phyloP scores from a whole-genome alignment of 64 coral and sea anemone species.

The Pocillopora damicornis region DNA sequence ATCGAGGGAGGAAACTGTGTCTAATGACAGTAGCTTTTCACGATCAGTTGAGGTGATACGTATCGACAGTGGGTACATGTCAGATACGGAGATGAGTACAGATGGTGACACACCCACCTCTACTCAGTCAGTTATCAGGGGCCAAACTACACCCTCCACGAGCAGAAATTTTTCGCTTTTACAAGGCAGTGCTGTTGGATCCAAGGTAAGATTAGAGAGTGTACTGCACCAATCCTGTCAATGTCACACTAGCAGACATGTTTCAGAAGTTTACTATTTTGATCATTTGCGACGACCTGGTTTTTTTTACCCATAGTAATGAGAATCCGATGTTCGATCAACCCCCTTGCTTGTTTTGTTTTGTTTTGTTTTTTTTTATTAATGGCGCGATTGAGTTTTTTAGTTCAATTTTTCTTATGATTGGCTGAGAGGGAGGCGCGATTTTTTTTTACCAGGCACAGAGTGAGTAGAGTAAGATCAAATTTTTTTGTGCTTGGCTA shows the following conservation, averaged over 20 bases:
- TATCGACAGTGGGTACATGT: constrained; percentile 79
- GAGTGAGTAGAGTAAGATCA: too few species aligned
- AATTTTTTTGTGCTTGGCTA: too few species aligned
- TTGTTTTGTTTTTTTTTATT: too few species aligned
- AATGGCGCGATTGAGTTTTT: too few species aligned
- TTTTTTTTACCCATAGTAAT: too few species aligned
- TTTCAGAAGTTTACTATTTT: neutral
- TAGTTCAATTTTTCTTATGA: too few species aligned
- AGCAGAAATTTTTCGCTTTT: neutral
- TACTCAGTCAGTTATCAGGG: constrained; percentile 4
- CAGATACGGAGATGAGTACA: constrained; percentile 66
- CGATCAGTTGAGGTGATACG: constrained; percentile 6
- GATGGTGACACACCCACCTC: constrained; percentile 33
- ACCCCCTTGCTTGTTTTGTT: too few species aligned
- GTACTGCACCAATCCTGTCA: neutral
- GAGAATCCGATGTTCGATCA: too few species aligned
- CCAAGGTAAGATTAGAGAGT: constrained; percentile 38
- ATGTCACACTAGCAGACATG: neutral
- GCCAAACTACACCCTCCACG: neutral
- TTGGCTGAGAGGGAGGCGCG: too few species aligned
- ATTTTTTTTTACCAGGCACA: too few species aligned
- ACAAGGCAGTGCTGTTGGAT: constrained; percentile 35
- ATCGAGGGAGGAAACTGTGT: neutral
- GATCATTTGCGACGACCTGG: too few species aligned
- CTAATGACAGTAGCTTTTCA: neutral